Conservation (phyloP, 2,113 vertebrate species). For the Protomyctophum bolini region DNA sequence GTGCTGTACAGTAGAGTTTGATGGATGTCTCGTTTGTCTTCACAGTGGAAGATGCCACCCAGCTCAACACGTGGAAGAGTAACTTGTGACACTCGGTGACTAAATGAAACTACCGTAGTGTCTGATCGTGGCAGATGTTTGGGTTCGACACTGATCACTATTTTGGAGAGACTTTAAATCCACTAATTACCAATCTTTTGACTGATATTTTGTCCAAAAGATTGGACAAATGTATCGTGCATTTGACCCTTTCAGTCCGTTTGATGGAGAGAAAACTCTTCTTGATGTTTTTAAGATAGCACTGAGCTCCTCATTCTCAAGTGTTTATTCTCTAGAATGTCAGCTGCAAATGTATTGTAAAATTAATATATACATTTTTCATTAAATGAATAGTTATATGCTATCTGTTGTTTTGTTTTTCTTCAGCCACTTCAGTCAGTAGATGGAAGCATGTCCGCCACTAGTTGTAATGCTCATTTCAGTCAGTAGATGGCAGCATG, state of each 20-base stretch:
- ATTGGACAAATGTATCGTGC: no score
- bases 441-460: not conserved
- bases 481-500: conserved; percentile 1
- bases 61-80: conserved; percentile 63
- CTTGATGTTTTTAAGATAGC: not conserved
- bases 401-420: no score
- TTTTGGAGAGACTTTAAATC: no score
- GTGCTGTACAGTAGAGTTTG: no score
- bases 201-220: no score
- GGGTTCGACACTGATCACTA: not conserved
- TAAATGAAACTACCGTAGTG: not conserved
- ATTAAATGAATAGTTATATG: not conserved
- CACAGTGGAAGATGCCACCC: conserved; percentile 18
- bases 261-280: no score
- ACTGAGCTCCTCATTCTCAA: not conserved
- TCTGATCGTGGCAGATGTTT: not conserved
- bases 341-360: not conserved
- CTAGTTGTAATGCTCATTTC: not conserved
- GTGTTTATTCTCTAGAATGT: not conserved
- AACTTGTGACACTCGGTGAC: conserved; percentile 55
- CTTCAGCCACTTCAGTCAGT: not conserved
- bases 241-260: no score
- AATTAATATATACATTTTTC: not conserved
- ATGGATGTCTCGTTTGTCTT: not conserved
- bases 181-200: not conserved